Base-by-base conservation (phyloP, 2,888 invertebrate genomes). In the Achlya flavicornis region DNA sequence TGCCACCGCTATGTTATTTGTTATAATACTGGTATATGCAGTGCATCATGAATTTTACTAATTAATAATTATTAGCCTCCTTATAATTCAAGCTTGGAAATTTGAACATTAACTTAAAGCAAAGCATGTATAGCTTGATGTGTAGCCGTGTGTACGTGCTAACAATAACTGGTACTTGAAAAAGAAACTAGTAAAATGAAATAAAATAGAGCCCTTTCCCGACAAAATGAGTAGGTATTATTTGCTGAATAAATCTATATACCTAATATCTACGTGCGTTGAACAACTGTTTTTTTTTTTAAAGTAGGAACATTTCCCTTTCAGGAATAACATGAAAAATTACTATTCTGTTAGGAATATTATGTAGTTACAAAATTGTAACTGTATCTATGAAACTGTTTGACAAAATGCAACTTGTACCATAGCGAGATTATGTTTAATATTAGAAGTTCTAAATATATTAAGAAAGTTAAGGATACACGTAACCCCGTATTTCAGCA, bases 221-320 rank as follows among this genome's bases (percentile, higher is more conserved):
- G 67, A 67, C 73, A 77, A 76, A 76, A 69, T 73, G 69, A 70
- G 68, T n/a, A n/a, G n/a, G n/a, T 69, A 73, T 69, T 35, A 70
- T 46, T 2, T 35, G 19, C 66, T 66, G 69, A 26, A 65, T 61
- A 66, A 71, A 68, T 67, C 75, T 75, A 71, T 71, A 70, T 77
- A n/a, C n/a, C n/a, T n/a, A 67, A 11, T 38, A 59, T 62, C 69
- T 65, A 10, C 60, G 75, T 66, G 41, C 1, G 26, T 26, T 66
- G 58, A 68, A 62, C 64, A 65, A 63, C 53, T 46, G 63, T n/a
- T n/a, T n/a, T n/a, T n/a, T n/a, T n/a, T n/a, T 66, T 71, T 63
- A 74, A 76, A 75, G 73, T 62, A 46, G 58, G 19, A 53, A 19
- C n/a, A n/a, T n/a, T n/a, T n/a, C n/a, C n/a, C 64, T 66, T 67